Evolutionary conservation across 2,888 invertebrate species (phyloP), one percentile per base, ranked within the genome.

Genomic region (Emesis russula): DNA sequence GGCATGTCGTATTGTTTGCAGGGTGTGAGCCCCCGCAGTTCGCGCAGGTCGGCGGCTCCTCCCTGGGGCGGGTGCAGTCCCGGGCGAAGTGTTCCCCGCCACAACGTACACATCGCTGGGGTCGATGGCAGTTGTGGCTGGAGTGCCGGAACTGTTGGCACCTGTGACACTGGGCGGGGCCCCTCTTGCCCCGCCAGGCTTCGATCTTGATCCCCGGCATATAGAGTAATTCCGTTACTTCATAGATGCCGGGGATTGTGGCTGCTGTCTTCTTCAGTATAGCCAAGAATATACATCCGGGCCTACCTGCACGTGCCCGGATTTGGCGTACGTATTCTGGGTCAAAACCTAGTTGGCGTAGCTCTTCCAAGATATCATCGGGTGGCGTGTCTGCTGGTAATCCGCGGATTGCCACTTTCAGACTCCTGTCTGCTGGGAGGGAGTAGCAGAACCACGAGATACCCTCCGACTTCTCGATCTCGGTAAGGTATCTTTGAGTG

Each of bases 361-460:
- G 78, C 4, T 48, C 92, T 7, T 63, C 78, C 18, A 18, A 4
- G 0, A 91, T 88, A 0, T 75, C 86, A 0, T 41, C 66, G 0
- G 85, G 79, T 0, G 25, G 13, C 0, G 95, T 93, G 18, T 92
- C 90, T 0, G 41, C 85, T 0, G 93, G 94, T 0, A 93, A 89
- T 3, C 94, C 93, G 7, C 92, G 53, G 1, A 93, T 70, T 6
- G 87, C 83, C 1, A 89, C 90, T 48, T 94, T 94, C 0, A 74
- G 58, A 4, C 18, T 38, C 9, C 25, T 7, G 1, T 53, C 73
- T n/a, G 2, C 33, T 0, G n/a, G 74, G 0, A 44, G 48, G 11
- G 74, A 75, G 33, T 44, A 75, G 4, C 44, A 75, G 4, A 75
- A 75, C 63, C 63, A 63, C 1, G 63, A 63, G 63, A 25, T 63